These are phyloP conservation scores for Aythya baeri DNA, from an alignment of 2,113 vertebrate genomes.

Conservation along the genomic window DNA sequence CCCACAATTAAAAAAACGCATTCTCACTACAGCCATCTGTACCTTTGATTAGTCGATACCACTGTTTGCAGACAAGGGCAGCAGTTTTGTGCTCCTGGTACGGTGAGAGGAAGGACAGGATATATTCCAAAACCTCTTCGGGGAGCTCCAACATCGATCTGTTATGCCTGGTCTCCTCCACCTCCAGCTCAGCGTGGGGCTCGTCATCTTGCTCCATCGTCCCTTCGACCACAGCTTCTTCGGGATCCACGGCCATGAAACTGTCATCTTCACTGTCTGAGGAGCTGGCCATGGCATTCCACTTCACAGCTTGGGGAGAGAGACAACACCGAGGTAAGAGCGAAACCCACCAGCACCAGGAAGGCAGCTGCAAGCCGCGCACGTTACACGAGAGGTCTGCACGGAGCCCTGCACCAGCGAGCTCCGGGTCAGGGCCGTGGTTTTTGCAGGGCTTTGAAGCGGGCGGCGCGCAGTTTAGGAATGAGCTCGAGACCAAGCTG, in stretches of 20 bases:
- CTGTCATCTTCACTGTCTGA: conserved; percentile 92
- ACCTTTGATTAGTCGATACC: conserved; percentile 99
- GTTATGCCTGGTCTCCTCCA: conserved; percentile 64
- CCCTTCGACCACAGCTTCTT: conserved; percentile 78
- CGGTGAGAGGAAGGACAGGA: conserved; percentile 96
- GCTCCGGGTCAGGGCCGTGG: background rate
- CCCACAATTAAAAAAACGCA: background rate
- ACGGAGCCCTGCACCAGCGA: background rate
- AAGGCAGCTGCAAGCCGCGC: accelerated
- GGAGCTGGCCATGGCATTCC: conserved; percentile 91
- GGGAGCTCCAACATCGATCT: conserved; percentile 91
- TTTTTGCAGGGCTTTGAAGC: background rate
- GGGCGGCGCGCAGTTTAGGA: background rate
- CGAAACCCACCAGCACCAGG: background rate
- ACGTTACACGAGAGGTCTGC: background rate
- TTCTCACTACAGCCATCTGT: background rate
- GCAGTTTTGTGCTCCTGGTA: conserved; percentile 99
- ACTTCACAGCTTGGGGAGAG: conserved; percentile 53
- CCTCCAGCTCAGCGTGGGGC: conserved; percentile 66
- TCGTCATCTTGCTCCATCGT: conserved; percentile 80
- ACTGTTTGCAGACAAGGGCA: conserved; percentile 97
- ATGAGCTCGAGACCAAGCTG: background rate
- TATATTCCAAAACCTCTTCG: conserved; percentile 96
- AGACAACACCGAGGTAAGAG: background rate
- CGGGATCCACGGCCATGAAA: conserved; percentile 94